phyloP scores from a whole-genome alignment of 2,797 vertebrate species.

The Anguilla pacifica region DNA sequence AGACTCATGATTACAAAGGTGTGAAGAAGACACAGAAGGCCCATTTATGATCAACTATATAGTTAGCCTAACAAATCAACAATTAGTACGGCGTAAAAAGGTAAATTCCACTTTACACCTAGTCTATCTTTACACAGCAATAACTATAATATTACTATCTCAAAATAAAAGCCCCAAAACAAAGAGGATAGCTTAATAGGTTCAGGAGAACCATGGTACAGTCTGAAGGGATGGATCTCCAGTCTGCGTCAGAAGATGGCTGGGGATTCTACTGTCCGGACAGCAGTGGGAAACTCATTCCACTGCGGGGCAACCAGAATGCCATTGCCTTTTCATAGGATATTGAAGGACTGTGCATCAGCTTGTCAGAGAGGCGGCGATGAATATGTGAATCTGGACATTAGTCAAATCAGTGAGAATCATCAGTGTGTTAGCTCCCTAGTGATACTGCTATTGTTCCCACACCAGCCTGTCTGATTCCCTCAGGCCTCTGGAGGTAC shows the following conservation, averaged over 20 bases:
- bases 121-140: not conserved
- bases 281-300: not conserved
- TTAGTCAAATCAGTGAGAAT: not conserved
- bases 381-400: not conserved
- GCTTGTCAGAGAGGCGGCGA: not conserved
- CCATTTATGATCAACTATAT: not conserved
- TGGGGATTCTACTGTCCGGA: not conserved
- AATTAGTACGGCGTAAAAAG: not conserved
- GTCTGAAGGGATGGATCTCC: not conserved
- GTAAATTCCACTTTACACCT: not conserved
- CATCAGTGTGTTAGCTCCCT: constrained; percentile 7
- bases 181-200: not conserved
- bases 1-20: not conserved
- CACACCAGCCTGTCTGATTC: not conserved
- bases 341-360: not conserved
- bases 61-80: not conserved
- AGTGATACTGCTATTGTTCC: not conserved
- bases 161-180: too few species aligned
- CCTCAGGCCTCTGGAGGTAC: not conserved
- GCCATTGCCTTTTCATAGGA: not conserved
- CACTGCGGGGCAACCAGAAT: not conserved
- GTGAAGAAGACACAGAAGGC: not conserved
- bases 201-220: not conserved
- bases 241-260: not conserved
- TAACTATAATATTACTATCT: too few species aligned